phyloP scores from a whole-genome alignment of 2,888 invertebrate genomes.

The Ectemnius lituratus region DNA sequence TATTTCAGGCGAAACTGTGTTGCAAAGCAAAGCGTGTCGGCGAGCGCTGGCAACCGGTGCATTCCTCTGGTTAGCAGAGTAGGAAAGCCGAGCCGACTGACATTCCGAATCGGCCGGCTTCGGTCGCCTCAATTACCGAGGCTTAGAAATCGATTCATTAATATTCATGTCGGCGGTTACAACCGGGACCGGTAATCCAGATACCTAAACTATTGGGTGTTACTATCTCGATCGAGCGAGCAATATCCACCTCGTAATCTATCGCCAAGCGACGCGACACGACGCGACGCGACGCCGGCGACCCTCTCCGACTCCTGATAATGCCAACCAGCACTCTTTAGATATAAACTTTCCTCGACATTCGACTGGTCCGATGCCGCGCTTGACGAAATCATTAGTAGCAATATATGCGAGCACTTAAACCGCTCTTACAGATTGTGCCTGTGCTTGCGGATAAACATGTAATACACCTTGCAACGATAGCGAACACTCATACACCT shows the following conservation, averaged over 20 bases:
- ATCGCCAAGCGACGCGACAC: neutral
- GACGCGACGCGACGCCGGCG: too few species aligned
- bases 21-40: slow-evolving; percentile 6
- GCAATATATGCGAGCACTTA: slow-evolving; percentile 40
- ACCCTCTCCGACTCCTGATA: slow-evolving; percentile 20
- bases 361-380: slow-evolving; percentile 31
- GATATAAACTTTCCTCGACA: slow-evolving; percentile 32
- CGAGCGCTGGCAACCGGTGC: slow-evolving; percentile 16
- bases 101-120: too few species aligned
- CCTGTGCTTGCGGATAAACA: slow-evolving; percentile 14
- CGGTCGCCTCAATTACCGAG: too few species aligned
- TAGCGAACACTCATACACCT: neutral
- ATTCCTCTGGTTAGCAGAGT: slow-evolving; percentile 22
- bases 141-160: too few species aligned
- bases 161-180: neutral
- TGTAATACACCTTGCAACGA: neutral
- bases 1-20: slow-evolving; percentile 23
- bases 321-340: slow-evolving; percentile 26
- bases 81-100: too few species aligned
- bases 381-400: slow-evolving; percentile 47
- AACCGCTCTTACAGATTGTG: slow-evolving; percentile 19
- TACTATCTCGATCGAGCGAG: slow-evolving; percentile 20
- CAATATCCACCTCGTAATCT: slow-evolving; percentile 21
- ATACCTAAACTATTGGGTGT: slow-evolving; percentile 7
- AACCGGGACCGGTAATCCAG: neutral